A percentile compares a stretch with the other conserved stretches of the same genome.
Conservation (phyloP, 2,888 invertebrate genomes). For the Osedax frankpressi region DNA sequence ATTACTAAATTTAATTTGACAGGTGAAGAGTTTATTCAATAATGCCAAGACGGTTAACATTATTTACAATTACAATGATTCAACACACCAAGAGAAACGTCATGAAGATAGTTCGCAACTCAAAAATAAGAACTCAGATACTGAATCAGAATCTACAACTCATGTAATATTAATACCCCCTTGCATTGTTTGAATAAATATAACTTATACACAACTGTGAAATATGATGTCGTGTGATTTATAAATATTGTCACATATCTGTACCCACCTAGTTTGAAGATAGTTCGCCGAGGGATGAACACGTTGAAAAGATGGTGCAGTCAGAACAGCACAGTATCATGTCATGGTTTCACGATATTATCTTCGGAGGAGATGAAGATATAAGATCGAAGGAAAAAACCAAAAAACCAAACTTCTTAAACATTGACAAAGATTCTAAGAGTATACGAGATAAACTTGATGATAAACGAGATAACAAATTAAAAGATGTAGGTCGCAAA, state of each 20-base stretch:
- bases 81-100: background rate
- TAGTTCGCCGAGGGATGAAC: no score
- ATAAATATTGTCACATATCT: no score
- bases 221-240: no score
- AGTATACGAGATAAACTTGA: no score
- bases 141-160: background rate
- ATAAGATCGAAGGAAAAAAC: background rate
- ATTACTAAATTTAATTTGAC: no score
- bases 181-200: no score
- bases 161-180: no score
- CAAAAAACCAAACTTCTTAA: no score
- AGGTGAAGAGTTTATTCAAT: background rate
- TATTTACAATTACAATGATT: background rate
- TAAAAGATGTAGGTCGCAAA: no score
- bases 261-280: no score
- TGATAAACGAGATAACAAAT: no score
- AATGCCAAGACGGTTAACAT: background rate
- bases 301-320: background rate
- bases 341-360: background rate
- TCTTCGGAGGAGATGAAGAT: background rate
- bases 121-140: background rate
- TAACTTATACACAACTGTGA: background rate
- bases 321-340: background rate
- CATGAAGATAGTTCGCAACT: background rate
- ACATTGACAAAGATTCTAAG: no score